Percentiles rank a stretch among this genome's conserved stretches.
Conservation (phyloP, 2,113 vertebrate genomes). For the Atractosteus spatula region DNA sequence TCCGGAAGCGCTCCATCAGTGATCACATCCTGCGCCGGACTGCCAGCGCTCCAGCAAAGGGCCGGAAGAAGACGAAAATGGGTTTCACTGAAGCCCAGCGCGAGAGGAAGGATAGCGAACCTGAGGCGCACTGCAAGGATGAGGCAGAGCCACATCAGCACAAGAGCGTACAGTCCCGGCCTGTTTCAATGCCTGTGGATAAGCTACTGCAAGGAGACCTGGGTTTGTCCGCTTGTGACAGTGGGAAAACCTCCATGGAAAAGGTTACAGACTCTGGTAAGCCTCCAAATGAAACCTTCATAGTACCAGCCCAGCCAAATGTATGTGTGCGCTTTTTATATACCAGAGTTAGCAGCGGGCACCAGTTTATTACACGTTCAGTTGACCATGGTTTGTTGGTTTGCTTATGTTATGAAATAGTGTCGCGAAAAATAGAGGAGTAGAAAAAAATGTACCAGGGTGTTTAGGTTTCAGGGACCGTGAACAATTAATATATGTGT, state of each 20-base stretch:
- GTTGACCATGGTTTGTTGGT: no score
- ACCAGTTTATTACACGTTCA: no score
- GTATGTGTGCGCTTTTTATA: no score
- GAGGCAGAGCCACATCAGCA: constrained; percentile 51
- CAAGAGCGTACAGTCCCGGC: constrained; percentile 72
- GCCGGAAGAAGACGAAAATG: constrained; percentile 91
- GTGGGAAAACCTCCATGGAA: constrained; percentile 46
- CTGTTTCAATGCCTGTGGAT: constrained; percentile 88
- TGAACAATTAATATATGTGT: no score
- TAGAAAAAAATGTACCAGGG: no score
- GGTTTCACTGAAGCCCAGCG: constrained; percentile 69
- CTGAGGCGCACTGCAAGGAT: constrained; percentile 47
- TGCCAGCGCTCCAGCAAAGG: constrained; percentile 91
- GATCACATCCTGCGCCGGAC: constrained; percentile 88
- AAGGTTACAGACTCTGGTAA: constrained; percentile 69
- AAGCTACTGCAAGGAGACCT: constrained; percentile 72
- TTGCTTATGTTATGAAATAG: no score
- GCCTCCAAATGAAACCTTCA: constrained; percentile 26
- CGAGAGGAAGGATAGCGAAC: constrained; percentile 68
- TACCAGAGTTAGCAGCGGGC: no score
- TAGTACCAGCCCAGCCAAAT: no score
- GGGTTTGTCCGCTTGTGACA: constrained; percentile 55
- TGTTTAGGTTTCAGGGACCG: no score
- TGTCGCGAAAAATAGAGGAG: no score
- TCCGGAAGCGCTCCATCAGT: constrained; percentile 83